These are phyloP conservation scores for Drosophila mimetica DNA, from an alignment of 2,888 invertebrate genomes.

Conservation along the genomic window DNA sequence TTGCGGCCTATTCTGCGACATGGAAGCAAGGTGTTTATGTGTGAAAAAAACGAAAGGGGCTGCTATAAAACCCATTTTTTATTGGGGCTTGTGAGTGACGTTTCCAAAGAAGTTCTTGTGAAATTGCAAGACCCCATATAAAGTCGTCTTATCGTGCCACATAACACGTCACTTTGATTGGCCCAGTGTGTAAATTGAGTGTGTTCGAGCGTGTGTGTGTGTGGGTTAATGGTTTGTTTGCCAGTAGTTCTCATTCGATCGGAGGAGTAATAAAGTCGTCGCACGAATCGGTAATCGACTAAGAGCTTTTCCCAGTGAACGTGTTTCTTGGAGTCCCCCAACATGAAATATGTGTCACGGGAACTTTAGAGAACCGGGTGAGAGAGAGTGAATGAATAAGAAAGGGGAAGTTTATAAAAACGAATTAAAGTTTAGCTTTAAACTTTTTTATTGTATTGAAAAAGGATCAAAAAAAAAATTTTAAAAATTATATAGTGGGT, in stretches of 20 bases:
- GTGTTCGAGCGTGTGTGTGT: slow-evolving; percentile 1
- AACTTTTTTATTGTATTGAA: no score
- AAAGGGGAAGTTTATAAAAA: not conserved
- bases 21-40: slow-evolving; percentile 52
- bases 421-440: not conserved
- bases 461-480: no score
- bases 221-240: slow-evolving; percentile 33
- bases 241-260: slow-evolving; percentile 26
- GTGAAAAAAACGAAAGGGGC: not conserved
- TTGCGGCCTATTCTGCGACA: slow-evolving; percentile 63
- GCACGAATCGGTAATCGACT: slow-evolving; percentile 23
- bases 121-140: slow-evolving; percentile 14
- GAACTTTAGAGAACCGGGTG: not conserved
- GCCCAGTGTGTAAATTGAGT: slow-evolving; percentile 22
- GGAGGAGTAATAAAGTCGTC: slow-evolving; percentile 21
- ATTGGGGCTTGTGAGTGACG: slow-evolving; percentile 13
- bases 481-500: no score
- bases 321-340: not conserved
- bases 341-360: slow-evolving; percentile 10
- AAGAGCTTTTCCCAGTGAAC: slow-evolving; percentile 17
- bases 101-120: slow-evolving; percentile 32
- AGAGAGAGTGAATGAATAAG: not conserved
- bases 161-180: slow-evolving; percentile 21
- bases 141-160: slow-evolving; percentile 36
- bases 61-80: slow-evolving; percentile 8